These are phyloP conservation scores for Cassiopea andromeda DNA, from an alignment of 30 jellyfish, hydroid and myxozoan genomes.

Conservation along the genomic window DNA sequence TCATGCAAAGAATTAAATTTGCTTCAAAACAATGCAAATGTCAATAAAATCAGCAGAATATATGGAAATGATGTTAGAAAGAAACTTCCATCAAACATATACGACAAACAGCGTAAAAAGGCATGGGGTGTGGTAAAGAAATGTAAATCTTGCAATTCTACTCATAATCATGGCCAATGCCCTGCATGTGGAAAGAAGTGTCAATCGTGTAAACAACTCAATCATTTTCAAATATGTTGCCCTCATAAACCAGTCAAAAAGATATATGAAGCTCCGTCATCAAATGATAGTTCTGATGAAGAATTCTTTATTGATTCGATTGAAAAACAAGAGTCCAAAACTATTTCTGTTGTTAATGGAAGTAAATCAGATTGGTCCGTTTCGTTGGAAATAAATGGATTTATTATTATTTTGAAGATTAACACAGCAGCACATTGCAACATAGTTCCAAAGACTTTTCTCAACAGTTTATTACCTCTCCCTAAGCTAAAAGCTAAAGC, in stretches of 20 bases:
- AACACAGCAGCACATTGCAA: constrained; percentile 9
- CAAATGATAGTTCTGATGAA: constrained; percentile 19
- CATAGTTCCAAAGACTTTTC: constrained; percentile 4
- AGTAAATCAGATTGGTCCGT: neutral
- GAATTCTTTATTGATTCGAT: neutral
- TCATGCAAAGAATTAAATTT: neutral
- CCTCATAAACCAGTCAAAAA: constrained; percentile 28
- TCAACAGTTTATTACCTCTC: constrained; percentile 1
- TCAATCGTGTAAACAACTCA: constrained; percentile 31
- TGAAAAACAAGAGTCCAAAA: neutral
- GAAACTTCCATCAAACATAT: neutral
- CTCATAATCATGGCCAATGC: constrained; percentile 37
- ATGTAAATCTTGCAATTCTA: constrained; percentile 22
- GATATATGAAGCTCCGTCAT: constrained; percentile 4
- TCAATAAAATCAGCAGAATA: neutral
- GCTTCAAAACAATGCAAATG: neutral
- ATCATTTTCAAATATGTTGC: constrained; percentile 45
- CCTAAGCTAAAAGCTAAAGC: neutral
- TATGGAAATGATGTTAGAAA: neutral
- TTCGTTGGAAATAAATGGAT: neutral
- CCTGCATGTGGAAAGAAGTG: constrained; percentile 53
- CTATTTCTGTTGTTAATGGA: neutral
- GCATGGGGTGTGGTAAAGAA: neutral
- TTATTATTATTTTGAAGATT: constrained; percentile 1
- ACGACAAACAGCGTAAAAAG: neutral